Evolutionary conservation across 2,113 vertebrate species (phyloP).

Genomic region (Symphodus melops): DNA sequence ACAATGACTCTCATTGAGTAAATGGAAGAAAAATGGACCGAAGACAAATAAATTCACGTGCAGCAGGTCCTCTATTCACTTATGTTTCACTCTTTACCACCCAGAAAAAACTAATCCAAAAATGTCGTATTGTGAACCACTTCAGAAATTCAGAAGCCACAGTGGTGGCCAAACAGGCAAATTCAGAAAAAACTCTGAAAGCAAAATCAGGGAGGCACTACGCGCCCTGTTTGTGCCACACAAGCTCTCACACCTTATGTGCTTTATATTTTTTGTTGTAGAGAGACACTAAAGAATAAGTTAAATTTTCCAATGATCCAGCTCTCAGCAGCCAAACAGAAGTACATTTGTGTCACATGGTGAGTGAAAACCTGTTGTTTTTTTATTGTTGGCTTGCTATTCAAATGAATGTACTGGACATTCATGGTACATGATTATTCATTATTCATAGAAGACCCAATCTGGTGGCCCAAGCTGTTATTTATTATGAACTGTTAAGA

Average conservation of each 20-base stretch:
- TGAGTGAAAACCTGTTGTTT: conserved; percentile 30
- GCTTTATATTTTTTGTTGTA: too few relatives aligned
- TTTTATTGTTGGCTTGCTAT: conserved; percentile 40
- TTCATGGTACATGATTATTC: conserved; percentile 37
- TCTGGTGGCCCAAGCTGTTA: conserved; percentile 53
- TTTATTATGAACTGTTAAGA: conserved; percentile 24
- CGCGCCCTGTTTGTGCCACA: too few relatives aligned
- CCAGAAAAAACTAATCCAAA: conserved; percentile 42
- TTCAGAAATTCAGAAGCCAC: conserved; percentile 31
- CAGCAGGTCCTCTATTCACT: not conserved
- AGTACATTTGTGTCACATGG: conserved; percentile 14
- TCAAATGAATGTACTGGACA: conserved; percentile 39
- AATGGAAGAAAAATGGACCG: conserved; percentile 24
- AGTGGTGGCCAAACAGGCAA: conserved; percentile 37
- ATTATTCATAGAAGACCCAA: conserved; percentile 52
- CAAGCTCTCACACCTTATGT: too few relatives aligned
- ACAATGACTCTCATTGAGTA: conserved; percentile 36
- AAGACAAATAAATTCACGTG: not conserved
- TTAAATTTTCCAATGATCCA: not conserved
- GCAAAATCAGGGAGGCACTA: too few relatives aligned
- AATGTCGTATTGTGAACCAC: conserved; percentile 34
- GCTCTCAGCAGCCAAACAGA: conserved; percentile 26
- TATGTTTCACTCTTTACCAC: conserved; percentile 22
- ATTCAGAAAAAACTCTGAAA: conserved; percentile 24
- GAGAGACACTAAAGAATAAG: too few relatives aligned